Conservation (phyloP, 35 echinoderm and acorn worm genomes). For the Ptychodera flava region DNA sequence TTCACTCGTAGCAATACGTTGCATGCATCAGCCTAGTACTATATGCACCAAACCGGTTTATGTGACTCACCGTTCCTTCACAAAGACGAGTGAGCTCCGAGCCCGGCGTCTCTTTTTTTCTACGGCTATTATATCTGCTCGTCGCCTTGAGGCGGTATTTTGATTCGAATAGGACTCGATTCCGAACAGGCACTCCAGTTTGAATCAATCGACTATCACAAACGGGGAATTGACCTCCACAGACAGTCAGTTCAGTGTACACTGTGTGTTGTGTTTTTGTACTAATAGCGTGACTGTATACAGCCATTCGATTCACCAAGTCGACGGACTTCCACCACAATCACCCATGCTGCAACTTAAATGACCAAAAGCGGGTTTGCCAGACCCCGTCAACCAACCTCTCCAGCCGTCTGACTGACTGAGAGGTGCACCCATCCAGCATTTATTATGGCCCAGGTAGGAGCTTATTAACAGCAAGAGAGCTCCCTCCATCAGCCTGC, state of each 20-base stretch:
- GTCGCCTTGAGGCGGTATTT: neutral
- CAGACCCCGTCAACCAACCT: neutral
- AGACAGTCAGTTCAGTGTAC: neutral
- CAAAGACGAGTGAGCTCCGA: neutral
- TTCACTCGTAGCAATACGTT: neutral
- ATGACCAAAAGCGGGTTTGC: neutral
- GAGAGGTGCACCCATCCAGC: neutral
- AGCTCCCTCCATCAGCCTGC: neutral
- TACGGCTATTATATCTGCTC: neutral
- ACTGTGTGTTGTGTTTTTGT: neutral
- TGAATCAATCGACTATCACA: neutral
- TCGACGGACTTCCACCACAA: neutral
- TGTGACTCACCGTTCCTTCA: neutral
- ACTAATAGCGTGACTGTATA: neutral
- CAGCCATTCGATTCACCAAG: neutral
- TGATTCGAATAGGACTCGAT: neutral
- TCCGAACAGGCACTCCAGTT: neutral
- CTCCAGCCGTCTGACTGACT: neutral
- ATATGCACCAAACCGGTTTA: neutral
- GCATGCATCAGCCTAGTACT: neutral
- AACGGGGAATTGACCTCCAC: neutral
- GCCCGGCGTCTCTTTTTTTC: neutral
- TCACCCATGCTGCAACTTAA: neutral
- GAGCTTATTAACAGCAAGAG: neutral
- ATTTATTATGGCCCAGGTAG: neutral